Evolutionary conservation across 2,888 invertebrate species (phyloP), one percentile per base, ranked within the genome.

Genomic region (Artemia sp.): DNA sequence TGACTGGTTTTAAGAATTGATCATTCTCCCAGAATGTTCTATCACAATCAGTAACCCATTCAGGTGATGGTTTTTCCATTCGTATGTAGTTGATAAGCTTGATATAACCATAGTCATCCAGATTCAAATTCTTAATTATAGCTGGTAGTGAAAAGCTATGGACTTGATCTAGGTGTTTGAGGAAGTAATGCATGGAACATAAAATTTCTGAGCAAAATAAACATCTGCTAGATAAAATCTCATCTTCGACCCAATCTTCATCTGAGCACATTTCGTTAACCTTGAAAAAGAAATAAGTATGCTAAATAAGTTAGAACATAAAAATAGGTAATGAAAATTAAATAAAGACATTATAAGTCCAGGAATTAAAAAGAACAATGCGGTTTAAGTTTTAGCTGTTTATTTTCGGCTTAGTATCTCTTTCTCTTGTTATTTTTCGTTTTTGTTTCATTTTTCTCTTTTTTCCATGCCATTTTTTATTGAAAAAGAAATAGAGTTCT

Each of bases 81-180:
- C 89, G 84, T 72, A 91, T 86, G 75, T 85, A 92, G 79, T 91
- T 92, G 1, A 92, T 84, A 75, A 92, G 78, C 76, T 80, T 75
- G 14, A 78, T 78, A 71, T 76, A 78, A 11, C 73, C 86, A 78
- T 91, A 90, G 75, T 86, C 86, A 77, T 91, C 90, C 84, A 91
- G 86, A 74, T 83, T 83, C 75, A 86, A 85, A 76, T 84, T 87
- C 5, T 78, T 77, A 77, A 88, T 87, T 53, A 90, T 79, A 68
- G 79, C 78, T 8, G 81, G 78, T 70, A 90, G 79, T 76, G 85
- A 83, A 73, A 91, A 85, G 70, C 82, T 81, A 75, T 90, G 90
- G 14, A 76, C 78, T 7, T 77, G 77, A 73, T 83, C 82, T 72
- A 89, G 84, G 77, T 91, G 90, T 51, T 70, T 67, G 24, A 71